Evolutionary conservation across 2,888 invertebrate species (phyloP).

Genomic region (Drosophila anomalata): DNA sequence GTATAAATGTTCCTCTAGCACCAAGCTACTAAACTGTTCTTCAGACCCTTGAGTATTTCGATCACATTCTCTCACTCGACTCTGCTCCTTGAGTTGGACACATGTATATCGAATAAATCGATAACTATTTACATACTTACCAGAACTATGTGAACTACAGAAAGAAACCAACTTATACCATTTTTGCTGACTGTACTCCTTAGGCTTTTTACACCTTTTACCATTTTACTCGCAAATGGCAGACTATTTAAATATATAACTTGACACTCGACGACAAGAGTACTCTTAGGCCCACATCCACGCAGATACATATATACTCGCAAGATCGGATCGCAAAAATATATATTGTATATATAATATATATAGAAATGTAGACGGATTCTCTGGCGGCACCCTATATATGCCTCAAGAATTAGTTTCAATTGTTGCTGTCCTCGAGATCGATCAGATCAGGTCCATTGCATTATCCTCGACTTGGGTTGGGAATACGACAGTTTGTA

Average conservation of each 20-base stretch:
- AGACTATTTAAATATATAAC: slow-evolving; percentile 48
- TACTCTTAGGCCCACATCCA: slow-evolving; percentile 44
- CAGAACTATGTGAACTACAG: slow-evolving; percentile 43
- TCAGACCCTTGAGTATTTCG: slow-evolving; percentile 43
- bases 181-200: slow-evolving; percentile 83
- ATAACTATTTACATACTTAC: slow-evolving; percentile 50
- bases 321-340: slow-evolving; percentile 28
- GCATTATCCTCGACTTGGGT: slow-evolving; percentile 17
- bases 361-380: slow-evolving; percentile 5
- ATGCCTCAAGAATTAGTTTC: slow-evolving; percentile 11
- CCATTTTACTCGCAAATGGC: slow-evolving; percentile 63
- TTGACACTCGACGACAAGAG: not conserved
- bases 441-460: slow-evolving; percentile 10
- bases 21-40: slow-evolving; percentile 34
- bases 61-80: slow-evolving; percentile 21
- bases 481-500: not conserved
- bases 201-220: slow-evolving; percentile 83
- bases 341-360: not conserved
- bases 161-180: slow-evolving; percentile 69
- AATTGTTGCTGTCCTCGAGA: slow-evolving; percentile 25
- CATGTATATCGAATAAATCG: slow-evolving; percentile 23
- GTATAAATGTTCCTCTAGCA: slow-evolving; percentile 44
- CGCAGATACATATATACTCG: slow-evolving; percentile 21
- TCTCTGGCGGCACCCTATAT: slow-evolving; percentile 22
- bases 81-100: slow-evolving; percentile 27